Conservation (phyloP, 2,113 vertebrate species). For the Antigone vipio region DNA sequence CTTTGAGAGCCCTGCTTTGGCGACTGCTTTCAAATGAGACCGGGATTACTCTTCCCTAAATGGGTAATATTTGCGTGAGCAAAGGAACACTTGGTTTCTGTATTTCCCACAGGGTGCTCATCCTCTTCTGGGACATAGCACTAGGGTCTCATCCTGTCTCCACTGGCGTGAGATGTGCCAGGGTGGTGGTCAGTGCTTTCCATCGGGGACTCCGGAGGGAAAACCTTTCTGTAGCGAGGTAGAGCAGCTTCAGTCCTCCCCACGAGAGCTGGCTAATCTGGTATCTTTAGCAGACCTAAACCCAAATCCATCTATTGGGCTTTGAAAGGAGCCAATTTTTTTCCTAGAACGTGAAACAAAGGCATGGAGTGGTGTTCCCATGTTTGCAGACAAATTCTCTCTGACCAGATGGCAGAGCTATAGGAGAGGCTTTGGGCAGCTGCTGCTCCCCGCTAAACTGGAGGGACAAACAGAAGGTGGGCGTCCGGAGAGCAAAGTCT, state of each 20-base stretch:
- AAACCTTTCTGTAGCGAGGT: background rate
- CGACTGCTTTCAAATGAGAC: background rate
- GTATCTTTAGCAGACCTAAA: rapidly evolving
- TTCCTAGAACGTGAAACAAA: background rate
- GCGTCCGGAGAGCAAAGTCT: background rate
- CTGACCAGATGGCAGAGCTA: conserved; percentile 22
- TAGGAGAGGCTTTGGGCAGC: background rate
- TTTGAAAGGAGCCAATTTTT: background rate
- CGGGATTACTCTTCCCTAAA: background rate
- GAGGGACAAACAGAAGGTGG: background rate
- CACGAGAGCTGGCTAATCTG: background rate
- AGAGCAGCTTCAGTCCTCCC: background rate
- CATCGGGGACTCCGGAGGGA: background rate
- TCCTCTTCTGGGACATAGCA: rapidly evolving
- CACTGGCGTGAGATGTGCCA: rapidly evolving
- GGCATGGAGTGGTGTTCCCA: background rate
- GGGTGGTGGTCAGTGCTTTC: background rate
- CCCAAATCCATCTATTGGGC: background rate
- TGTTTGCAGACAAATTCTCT: background rate
- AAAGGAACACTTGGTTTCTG: background rate
- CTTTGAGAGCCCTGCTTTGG: background rate
- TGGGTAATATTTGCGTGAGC: rapidly evolving
- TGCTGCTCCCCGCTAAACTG: background rate
- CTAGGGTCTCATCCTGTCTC: background rate
- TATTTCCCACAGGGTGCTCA: background rate